phyloP scores from a whole-genome alignment of 2,797 vertebrate genomes.

The Malurus leucopterus region DNA sequence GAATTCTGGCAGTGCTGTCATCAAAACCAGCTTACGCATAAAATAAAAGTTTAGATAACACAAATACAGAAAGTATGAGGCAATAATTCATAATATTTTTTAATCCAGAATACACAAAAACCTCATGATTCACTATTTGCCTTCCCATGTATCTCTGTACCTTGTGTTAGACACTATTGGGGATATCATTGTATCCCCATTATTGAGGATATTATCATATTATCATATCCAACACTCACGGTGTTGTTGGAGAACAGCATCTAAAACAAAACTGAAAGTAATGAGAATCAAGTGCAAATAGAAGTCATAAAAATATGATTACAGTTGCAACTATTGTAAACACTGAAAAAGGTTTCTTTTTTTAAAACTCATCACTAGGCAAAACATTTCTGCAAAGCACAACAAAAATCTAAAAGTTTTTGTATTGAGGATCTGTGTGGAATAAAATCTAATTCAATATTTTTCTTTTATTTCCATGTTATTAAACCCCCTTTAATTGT shows the following conservation, averaged over 20 bases:
- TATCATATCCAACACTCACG: background rate
- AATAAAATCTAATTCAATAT: background rate
- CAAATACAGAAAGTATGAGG: background rate
- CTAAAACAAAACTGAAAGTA: background rate
- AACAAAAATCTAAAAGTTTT: background rate
- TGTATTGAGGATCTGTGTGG: background rate
- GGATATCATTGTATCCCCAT: background rate
- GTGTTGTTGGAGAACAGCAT: background rate
- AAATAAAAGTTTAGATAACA: background rate
- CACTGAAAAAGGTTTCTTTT: background rate
- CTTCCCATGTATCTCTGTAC: background rate
- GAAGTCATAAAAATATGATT: background rate
- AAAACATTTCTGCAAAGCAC: background rate
- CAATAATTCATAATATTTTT: background rate
- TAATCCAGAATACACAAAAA: background rate
- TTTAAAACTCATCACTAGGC: background rate
- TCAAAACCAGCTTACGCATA: background rate
- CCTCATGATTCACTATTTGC: background rate
- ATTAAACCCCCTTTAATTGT: slow-evolving; percentile 2
- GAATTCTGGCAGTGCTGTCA: background rate
- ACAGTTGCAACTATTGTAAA: background rate
- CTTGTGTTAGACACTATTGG: background rate
- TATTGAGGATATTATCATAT: background rate
- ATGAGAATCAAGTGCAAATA: background rate
- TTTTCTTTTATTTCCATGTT: background rate